phyloP scores from a whole-genome alignment of 2,113 vertebrate species.

The Gallinago undulata region DNA sequence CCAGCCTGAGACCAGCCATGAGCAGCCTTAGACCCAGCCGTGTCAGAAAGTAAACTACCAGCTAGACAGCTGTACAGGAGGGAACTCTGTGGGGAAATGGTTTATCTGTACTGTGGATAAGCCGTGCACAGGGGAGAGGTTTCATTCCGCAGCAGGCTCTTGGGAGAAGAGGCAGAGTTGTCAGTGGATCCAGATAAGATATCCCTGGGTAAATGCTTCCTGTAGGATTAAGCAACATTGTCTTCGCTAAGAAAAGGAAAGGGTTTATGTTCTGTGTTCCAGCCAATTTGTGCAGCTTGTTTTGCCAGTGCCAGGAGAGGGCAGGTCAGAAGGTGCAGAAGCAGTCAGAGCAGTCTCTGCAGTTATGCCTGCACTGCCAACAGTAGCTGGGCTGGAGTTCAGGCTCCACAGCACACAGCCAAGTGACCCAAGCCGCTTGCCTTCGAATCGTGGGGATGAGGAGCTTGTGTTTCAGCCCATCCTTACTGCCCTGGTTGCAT shows the following conservation, averaged over 20 bases:
- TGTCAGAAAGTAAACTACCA: neutral
- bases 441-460: neutral
- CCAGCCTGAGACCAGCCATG: neutral
- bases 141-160: neutral
- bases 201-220: neutral
- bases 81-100: neutral
- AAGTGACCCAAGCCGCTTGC: neutral
- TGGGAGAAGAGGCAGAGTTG: neutral
- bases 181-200: neutral
- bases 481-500: neutral
- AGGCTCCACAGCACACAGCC: neutral
- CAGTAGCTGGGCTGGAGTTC: neutral
- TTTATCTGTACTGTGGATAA: neutral
- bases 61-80: neutral
- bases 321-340: neutral
- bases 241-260: neutral
- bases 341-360: neutral
- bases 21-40: neutral
- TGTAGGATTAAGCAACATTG: neutral
- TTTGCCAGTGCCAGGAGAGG: neutral
- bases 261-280: neutral
- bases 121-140: neutral
- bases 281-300: neutral
- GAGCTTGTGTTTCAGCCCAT: neutral
- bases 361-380: neutral